Evolutionary conservation across 2,797 vertebrate genomes (phyloP), one percentile per base, ranked within the genome.

Genomic region (Parotocinclus haroldoi): DNA sequence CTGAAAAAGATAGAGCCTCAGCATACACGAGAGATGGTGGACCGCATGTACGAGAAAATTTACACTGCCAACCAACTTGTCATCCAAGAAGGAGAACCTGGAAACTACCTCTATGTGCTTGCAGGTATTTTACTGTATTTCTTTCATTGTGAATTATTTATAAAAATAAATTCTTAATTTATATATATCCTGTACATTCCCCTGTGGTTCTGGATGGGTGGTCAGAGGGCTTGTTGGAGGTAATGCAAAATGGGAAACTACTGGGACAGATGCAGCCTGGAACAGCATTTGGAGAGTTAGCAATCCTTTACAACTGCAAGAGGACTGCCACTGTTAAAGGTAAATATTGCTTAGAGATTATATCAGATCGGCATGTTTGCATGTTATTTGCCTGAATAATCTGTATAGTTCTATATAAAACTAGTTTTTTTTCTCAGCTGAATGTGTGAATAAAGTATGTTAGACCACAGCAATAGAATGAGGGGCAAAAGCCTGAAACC

Each of bases 271-370:
- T 92, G 89, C 80, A 51, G 38, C 85, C 90, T 16, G 89, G 89
- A 13, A 90, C 90, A 4, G 91, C 87, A 0, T 92, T 92, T 60
- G 90, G 91, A 65, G 91, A 92, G 77, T 75, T 92, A 76, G 91
- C 91, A 37, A 91, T 92, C 19, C 78, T 92, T 19, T 92, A 92
- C 81, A 92, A 92, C 80, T 92, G 91, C 67, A 90, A 91, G 70
- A 85, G 91, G 77, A 92, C 91, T 13, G 91, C 91, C 13, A 91
- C 87, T 0, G 88, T 92, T 10, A 91, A 87, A 88, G 89, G 89
- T 91, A 65, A 82, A 81, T 45, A 17, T 44, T 19, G 40, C 19
- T 66, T 11, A 14, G 19, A 10, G 0, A 50, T 2, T 27, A 27
- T 27, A 27, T 27, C 27, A 5, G 27, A 2, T 27, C 27, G 2